phyloP scores from a whole-genome alignment of 2,113 vertebrate species.

The Apodemus sylvaticus region DNA sequence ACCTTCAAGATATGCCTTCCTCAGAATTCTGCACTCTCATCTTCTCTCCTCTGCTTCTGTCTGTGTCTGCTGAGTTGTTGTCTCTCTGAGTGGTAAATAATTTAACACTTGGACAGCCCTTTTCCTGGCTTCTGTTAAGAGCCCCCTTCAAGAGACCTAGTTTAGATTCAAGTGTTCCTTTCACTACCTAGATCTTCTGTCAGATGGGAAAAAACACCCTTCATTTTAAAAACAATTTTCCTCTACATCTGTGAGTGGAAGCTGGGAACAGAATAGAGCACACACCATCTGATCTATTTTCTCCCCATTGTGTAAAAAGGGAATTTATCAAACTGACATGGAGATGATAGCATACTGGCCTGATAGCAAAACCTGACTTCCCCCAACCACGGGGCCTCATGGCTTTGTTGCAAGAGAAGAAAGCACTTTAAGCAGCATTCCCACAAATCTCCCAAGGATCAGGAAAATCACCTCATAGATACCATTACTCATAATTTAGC shows the following conservation, averaged over 20 bases:
- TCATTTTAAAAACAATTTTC: not conserved
- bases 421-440: conserved; percentile 47
- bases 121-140: not conserved
- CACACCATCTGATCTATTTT: conserved; percentile 59
- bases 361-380: conserved; percentile 30
- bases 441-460: not conserved
- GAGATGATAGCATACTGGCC: not conserved
- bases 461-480: not conserved
- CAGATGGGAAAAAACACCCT: not conserved
- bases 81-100: not conserved
- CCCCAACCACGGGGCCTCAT: not conserved
- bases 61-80: not conserved
- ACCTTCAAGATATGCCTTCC: not conserved
- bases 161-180: not conserved
- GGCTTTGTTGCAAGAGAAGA: not conserved
- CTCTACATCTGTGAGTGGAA: conserved; percentile 48
- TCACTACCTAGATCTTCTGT: conserved; percentile 12
- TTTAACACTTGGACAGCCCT: not conserved
- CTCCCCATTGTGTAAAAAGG: conserved; percentile 9
- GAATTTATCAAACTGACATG: conserved; percentile 57
- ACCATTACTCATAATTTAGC: not conserved
- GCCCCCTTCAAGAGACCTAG: not conserved
- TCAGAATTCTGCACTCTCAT: not conserved
- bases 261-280: not conserved
- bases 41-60: not conserved